Evolutionary conservation across 2,888 invertebrate genomes (phyloP), one percentile per base, ranked within the genome.

Genomic region (Hypselothyrea guttata): DNA sequence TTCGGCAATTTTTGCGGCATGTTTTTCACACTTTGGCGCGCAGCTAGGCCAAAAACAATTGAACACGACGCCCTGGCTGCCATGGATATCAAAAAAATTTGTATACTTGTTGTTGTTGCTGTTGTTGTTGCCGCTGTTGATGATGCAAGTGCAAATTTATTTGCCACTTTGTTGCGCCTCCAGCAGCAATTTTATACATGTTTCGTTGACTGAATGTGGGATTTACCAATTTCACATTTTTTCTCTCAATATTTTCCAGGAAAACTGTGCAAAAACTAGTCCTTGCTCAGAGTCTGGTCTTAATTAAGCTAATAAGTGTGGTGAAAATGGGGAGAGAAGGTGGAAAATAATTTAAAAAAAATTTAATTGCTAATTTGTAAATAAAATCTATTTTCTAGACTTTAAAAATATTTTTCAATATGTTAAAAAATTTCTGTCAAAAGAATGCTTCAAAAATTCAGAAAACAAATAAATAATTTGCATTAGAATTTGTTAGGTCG

Each of bases 141-240:
- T 78, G 78, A 79, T 78, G 83, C 83, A 78, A 78, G 78, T 83
- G 83, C 78, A 79, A 78, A 78, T 78, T 83, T 79, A 82, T 78
- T 83, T 78, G 83, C 83, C 83, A 78, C 83, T 82, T 78, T 73
- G 68, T 63, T 66, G 71, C 56, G 40, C 49, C 71, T 66, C 61
- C 71, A 70, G 66, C 51, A 38, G 27, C 34, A 41, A 71, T 64
- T 60, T 55, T 18, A 47, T 54, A 70, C 52, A 65, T 55, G 52
- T 30, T 60, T 34, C 44, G 60, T 30, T 70, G 69, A 59, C 65
- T 65, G 70, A 63, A 46, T 47, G 18, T 15, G 51, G 31, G 37
- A 31, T 41, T 57, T 37, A 7, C 37, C 38, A 46, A 52, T 49
- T 35, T 49, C 35, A 70, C n/a, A n/a, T n/a, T n/a, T 64, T 61